Evolutionary conservation across 1,140 invertebrate species (phyloP).

Genomic region (Aradophagus sp.): DNA sequence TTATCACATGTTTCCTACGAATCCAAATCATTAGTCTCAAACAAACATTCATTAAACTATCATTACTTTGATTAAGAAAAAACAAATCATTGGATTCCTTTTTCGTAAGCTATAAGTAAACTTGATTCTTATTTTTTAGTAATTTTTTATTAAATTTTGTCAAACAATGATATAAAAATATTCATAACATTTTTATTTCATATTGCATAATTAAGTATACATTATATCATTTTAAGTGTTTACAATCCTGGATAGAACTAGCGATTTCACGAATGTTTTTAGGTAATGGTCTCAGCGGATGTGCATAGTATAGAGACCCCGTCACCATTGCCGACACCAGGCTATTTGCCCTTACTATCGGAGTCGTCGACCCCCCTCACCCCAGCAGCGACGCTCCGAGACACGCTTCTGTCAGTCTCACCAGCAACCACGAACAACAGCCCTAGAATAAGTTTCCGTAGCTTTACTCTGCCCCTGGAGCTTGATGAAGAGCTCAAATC

Average conservation of each 20-base stretch:
- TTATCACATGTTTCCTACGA: no score
- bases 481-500: conserved; percentile 60
- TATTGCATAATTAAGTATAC: no score
- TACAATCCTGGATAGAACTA: not conserved
- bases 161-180: no score
- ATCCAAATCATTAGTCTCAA: no score
- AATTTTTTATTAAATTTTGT: no score
- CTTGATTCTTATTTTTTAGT: no score
- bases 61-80: no score
- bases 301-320: conserved; percentile 72
- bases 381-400: conserved; percentile 65
- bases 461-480: conserved; percentile 70
- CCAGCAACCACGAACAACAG: conserved; percentile 64
- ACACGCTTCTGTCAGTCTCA: conserved; percentile 65
- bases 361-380: conserved; percentile 72
- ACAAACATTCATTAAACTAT: no score
- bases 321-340: conserved; percentile 70
- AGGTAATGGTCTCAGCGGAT: conserved; percentile 73
- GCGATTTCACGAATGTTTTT: conserved; percentile 10
- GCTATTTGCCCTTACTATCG: conserved; percentile 70
- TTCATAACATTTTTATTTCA: no score
- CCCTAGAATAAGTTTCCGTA: conserved; percentile 72
- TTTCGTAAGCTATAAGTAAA: no score
- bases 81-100: no score
- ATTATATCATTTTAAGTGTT: no score